phyloP scores from a whole-genome alignment of 2,113 vertebrate species.

The Turnix velox region DNA sequence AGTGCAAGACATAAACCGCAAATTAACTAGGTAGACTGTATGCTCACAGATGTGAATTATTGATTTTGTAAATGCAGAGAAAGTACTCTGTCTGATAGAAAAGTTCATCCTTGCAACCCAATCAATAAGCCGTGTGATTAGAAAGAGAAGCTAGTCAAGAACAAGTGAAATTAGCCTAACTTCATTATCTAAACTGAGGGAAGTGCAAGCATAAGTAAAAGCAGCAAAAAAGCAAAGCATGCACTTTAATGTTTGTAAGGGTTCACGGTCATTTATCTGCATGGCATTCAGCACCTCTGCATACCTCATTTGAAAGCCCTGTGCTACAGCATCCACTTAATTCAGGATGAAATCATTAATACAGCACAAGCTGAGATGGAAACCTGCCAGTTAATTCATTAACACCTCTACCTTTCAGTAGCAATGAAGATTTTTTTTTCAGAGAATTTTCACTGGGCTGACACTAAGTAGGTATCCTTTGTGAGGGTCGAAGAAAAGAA shows the following conservation, averaged over 20 bases:
- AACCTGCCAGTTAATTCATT: not conserved
- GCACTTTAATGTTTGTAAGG: not conserved
- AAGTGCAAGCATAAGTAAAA: not conserved
- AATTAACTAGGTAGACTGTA: not conserved
- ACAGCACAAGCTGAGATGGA: not conserved
- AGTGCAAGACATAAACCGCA: not conserved
- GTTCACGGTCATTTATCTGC: not conserved
- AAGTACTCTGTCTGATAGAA: not conserved
- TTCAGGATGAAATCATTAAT: not conserved
- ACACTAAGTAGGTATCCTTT: not conserved
- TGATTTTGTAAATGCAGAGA: not conserved
- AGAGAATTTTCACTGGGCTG: not conserved
- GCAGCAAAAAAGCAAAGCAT: not conserved
- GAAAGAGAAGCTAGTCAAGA: not conserved
- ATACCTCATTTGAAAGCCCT: not conserved
- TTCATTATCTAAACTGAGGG: not conserved
- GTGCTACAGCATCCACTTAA: not conserved
- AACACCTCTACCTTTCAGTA: not conserved
- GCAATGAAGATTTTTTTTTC: not conserved
- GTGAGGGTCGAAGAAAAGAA: not conserved
- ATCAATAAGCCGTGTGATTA: not conserved
- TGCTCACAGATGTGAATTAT: not conserved
- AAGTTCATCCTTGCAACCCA: not conserved
- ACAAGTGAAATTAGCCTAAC: slow-evolving; percentile 6
- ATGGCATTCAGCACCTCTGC: not conserved